phyloP scores from a whole-genome alignment of 2,797 vertebrate genomes.

The Notolepis coatsorum region DNA sequence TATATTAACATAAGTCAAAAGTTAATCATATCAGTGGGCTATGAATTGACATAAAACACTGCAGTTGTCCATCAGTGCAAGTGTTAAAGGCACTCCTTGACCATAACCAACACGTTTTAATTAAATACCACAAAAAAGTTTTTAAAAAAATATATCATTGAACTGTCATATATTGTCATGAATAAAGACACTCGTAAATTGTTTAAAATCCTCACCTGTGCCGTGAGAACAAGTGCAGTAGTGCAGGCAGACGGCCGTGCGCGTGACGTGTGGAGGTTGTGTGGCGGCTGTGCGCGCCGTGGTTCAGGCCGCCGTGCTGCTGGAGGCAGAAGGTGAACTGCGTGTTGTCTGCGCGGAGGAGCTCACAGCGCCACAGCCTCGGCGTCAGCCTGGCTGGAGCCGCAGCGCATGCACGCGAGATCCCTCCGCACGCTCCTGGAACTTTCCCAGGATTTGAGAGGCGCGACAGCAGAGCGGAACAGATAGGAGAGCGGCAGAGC shows the following conservation, averaged over 20 bases:
- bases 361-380: constrained; percentile 75
- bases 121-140: too few relatives aligned
- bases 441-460: constrained; percentile 75
- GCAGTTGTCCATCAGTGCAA: too few relatives aligned
- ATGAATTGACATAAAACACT: too few relatives aligned
- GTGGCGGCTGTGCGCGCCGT: constrained; percentile 11
- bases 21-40: too few relatives aligned
- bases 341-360: constrained; percentile 52
- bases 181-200: too few relatives aligned
- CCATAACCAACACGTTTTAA: too few relatives aligned
- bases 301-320: constrained; percentile 23
- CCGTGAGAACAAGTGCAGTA: constrained; percentile 59
- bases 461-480: too few relatives aligned
- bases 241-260: constrained; percentile 14
- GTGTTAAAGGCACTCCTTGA: too few relatives aligned
- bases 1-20: too few relatives aligned
- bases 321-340: constrained; percentile 40
- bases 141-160: too few relatives aligned
- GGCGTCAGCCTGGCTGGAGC: constrained; percentile 89
- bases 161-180: too few relatives aligned
- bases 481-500: too few relatives aligned
- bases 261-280: constrained; percentile 29
- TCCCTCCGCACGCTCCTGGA: constrained; percentile 82
- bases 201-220: constrained; percentile 61
- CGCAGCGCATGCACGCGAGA: constrained; percentile 80